phyloP scores from a whole-genome alignment of 2,797 vertebrate genomes.

The Sebastiscus albofasciatus region DNA sequence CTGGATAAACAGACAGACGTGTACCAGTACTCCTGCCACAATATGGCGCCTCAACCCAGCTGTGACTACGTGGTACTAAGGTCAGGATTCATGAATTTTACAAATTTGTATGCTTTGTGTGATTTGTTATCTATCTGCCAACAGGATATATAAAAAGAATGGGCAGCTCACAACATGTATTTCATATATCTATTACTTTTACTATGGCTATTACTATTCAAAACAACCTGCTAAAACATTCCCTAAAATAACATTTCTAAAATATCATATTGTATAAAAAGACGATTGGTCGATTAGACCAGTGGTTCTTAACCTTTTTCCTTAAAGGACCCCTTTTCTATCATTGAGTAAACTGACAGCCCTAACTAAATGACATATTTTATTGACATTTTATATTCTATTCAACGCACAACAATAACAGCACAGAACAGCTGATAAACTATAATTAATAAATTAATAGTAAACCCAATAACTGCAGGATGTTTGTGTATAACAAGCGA shows the following conservation, averaged over 20 bases:
- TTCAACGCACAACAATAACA: too few relatives aligned
- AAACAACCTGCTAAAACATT: not conserved
- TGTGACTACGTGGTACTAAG: slow-evolving; percentile 92
- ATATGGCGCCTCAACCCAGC: slow-evolving; percentile 91
- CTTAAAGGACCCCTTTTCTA: too few relatives aligned
- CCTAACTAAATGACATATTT: too few relatives aligned
- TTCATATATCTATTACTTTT: accelerated
- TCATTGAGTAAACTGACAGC: too few relatives aligned
- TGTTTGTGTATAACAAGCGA: too few relatives aligned
- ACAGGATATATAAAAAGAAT: not conserved
- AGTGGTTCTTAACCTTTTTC: too few relatives aligned
- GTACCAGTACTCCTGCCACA: slow-evolving; percentile 89
- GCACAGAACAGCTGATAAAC: too few relatives aligned
- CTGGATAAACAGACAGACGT: slow-evolving; percentile 92
- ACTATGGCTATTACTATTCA: not conserved
- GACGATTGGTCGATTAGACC: not conserved
- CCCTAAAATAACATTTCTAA: not conserved
- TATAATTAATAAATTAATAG: too few relatives aligned
- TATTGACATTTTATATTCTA: too few relatives aligned
- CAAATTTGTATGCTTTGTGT: not conserved
- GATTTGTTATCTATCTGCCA: not conserved
- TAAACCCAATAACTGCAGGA: too few relatives aligned
- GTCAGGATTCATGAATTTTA: slow-evolving; percentile 67
- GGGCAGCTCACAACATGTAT: not conserved
- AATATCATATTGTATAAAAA: not conserved